Percentiles rank a stretch among this genome's conserved stretches.
Conservation (phyloP, 2,113 vertebrate genomes). For the Eurystomus gularis region DNA sequence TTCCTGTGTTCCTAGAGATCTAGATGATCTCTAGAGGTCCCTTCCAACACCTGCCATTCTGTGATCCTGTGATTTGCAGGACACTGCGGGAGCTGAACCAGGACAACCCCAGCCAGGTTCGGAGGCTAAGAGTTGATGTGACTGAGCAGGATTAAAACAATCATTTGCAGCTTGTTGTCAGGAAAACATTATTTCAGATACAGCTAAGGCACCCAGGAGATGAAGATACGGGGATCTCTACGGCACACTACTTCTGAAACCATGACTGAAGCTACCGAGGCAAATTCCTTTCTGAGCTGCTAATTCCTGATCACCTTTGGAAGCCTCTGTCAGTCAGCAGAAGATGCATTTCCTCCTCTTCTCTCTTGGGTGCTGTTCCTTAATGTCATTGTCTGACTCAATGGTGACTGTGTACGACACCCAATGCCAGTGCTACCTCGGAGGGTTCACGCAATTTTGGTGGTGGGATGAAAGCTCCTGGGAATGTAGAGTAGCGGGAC, state of each 20-base stretch:
- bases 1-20: too few species aligned
- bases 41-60: too few species aligned
- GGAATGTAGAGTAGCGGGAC: neutral
- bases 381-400: neutral
- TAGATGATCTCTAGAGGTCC: too few species aligned
- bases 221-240: neutral
- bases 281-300: neutral
- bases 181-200: neutral
- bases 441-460: neutral
- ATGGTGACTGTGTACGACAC: too few species aligned
- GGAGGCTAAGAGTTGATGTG: neutral
- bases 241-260: neutral
- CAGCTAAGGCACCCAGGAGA: neutral
- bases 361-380: neutral
- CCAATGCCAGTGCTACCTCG: rapidly evolving
- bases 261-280: neutral
- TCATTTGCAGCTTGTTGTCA: neutral
- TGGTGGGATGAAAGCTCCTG: neutral
- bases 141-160: neutral
- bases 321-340: neutral
- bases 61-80: neutral
- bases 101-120: neutral
- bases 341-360: neutral
- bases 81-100: neutral
- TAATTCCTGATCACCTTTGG: constrained; percentile 16